Evolutionary conservation across 35 echinoderm and acorn worm genomes (phyloP), one percentile per base, ranked within the genome.

Genomic region (Acanthaster planci): DNA sequence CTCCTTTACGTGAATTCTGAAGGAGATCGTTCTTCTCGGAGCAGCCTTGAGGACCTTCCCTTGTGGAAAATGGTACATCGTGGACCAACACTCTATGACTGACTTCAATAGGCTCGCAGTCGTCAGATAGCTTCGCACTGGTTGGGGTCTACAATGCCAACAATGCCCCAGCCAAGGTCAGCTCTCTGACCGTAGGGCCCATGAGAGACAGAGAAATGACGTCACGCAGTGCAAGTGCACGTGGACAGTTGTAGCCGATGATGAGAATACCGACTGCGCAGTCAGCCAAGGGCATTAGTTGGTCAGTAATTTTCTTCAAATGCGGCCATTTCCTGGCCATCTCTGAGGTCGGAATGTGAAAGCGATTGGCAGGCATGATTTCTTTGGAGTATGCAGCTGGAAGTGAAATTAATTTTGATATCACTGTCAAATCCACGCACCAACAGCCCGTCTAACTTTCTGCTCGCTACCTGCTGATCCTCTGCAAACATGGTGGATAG

Each of bases 101-200:
- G 19, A 40, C 40, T 27, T 1, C 75, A 8, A 81, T n/a, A 26
- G 38, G 38, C 22, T 10, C 36, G 22, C 76, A 9, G 36, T 79
- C 18, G 23, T 54, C 60, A 38, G 6, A 18, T 5, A 21, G 40
- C 1, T 78, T 39, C 2, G 37, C 0, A 21, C n/a, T n/a, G 35
- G 23, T 47, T 22, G 7, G 52, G 31, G 51, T 64, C 77, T 19
- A 90, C 60, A 0, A 29, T 75, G 18, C 85, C 90, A 54, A 92
- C 60, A 2, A 84, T 76, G 38, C 90, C 90, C 90, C 84, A 92
- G 22, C 84, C 90, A 19, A 92, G 75, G 38, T 67, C 29, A 39
- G 90, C 76, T 39, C 32, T 34, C 77, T 85, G 82, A 1, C 44
- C 89, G 39, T 86, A 91, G 31, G 82, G 89, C 17, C 86, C 31